Conservation (phyloP, 2,888 invertebrate genomes). For the Unio delphinus region DNA sequence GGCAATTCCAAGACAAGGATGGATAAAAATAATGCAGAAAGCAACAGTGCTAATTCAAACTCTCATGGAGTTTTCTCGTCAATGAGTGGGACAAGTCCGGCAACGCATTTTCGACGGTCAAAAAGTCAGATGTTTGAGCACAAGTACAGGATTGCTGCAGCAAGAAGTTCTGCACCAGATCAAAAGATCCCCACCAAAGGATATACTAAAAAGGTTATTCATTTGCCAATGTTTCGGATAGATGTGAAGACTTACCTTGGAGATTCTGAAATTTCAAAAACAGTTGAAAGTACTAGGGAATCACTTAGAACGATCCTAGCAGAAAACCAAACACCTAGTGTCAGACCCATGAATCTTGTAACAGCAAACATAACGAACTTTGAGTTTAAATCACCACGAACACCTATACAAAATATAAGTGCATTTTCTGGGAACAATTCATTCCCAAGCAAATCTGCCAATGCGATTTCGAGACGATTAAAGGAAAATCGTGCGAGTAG, state of each 20-base stretch:
- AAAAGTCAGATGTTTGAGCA: slow-evolving; percentile 30
- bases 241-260: slow-evolving; percentile 26
- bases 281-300: slow-evolving; percentile 33
- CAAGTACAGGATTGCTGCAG: slow-evolving; percentile 29
- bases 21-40: slow-evolving; percentile 1
- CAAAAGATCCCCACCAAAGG: slow-evolving; percentile 12
- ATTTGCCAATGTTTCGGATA: slow-evolving; percentile 34
- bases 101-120: slow-evolving; percentile 14
- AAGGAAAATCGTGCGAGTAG: too few relatives aligned
- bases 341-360: slow-evolving; percentile 23
- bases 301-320: slow-evolving; percentile 26
- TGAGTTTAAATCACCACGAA: slow-evolving; percentile 26
- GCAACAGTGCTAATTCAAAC: background rate
- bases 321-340: slow-evolving; percentile 29
- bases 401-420: background rate
- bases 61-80: too few relatives aligned
- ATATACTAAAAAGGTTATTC: slow-evolving; percentile 27
- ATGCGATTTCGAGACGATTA: too few relatives aligned
- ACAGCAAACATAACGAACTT: slow-evolving; percentile 35
- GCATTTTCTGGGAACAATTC: too few relatives aligned
- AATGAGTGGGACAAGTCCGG: background rate
- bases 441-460: too few relatives aligned
- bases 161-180: slow-evolving; percentile 16
- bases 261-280: slow-evolving; percentile 27
- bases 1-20: background rate